Evolutionary conservation across 2,113 vertebrate species (phyloP).

Genomic region (Rafetus swinhoei): DNA sequence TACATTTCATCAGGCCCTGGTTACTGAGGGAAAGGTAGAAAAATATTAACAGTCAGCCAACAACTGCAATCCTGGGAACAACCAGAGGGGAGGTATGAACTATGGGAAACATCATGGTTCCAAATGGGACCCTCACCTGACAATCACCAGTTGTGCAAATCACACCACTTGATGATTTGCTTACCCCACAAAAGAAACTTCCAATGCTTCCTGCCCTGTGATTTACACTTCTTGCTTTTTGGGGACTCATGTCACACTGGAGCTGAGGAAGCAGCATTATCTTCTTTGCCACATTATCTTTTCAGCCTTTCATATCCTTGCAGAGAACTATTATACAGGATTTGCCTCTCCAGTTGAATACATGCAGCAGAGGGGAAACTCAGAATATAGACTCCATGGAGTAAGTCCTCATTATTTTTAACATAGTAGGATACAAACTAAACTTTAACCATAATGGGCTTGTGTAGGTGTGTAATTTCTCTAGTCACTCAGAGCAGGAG

Average conservation of each 20-base stretch:
- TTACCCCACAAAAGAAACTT: not conserved
- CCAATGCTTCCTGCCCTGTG: not conserved
- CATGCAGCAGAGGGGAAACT: not conserved
- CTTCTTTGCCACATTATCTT: not conserved
- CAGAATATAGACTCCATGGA: not conserved
- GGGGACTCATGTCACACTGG: not conserved
- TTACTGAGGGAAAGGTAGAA: not conserved
- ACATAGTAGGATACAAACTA: not conserved
- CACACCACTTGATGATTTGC: not conserved
- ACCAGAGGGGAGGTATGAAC: not conserved
- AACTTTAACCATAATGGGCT: not conserved
- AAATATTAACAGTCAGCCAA: not conserved
- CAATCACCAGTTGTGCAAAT: not conserved
- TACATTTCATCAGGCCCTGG: too few relatives aligned
- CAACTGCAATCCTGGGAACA: not conserved
- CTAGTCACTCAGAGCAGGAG: not conserved
- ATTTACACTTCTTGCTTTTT: not conserved
- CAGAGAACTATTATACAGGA: not conserved
- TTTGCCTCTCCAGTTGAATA: not conserved
- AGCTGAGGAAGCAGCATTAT: not conserved
- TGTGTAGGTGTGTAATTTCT: not conserved
- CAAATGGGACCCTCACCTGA: not conserved
- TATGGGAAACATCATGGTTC: not conserved
- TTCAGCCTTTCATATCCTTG: not conserved
- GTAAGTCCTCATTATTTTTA: not conserved